A percentile compares a stretch with the other conserved stretches of the same genome.
phyloP scores from a whole-genome alignment of 2,797 vertebrate species.

The Coregonus suidteri region DNA sequence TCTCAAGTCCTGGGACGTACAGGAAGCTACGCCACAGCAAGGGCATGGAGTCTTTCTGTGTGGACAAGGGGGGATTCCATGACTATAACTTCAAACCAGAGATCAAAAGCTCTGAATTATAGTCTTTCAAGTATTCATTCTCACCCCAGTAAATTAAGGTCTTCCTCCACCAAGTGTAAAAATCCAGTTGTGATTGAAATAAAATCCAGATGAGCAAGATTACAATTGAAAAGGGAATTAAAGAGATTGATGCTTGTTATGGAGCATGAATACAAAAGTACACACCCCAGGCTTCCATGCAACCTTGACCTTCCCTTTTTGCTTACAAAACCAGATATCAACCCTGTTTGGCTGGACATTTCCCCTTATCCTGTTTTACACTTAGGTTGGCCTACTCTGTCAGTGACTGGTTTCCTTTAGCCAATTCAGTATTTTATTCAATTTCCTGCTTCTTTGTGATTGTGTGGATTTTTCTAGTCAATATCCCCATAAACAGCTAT shows the following conservation, averaged over 20 bases:
- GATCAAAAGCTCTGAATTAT: slow-evolving; percentile 31
- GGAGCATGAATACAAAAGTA: background rate
- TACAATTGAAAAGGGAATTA: background rate
- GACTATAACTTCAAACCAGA: slow-evolving; percentile 47
- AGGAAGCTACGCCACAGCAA: slow-evolving; percentile 33
- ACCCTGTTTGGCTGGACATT: background rate
- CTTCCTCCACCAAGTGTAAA: slow-evolving; percentile 58
- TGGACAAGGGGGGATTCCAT: slow-evolving; percentile 62
- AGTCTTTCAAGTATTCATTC: slow-evolving; percentile 20
- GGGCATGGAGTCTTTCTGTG: slow-evolving; percentile 53
- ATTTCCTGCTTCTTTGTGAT: background rate
- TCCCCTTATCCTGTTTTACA: background rate
- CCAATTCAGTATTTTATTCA: background rate
- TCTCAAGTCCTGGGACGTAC: slow-evolving; percentile 12
- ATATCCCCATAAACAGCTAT: background rate
- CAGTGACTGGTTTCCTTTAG: background rate
- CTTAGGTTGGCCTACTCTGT: background rate
- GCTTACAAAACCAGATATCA: background rate
- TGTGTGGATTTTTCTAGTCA: no score
- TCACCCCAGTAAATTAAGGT: slow-evolving; percentile 48
- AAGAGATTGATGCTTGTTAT: background rate
- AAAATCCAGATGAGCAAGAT: background rate
- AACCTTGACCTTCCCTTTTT: background rate
- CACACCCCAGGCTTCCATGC: background rate
- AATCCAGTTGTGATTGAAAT: slow-evolving; percentile 46